These are phyloP conservation scores for Nymphalis urticae DNA, from an alignment of 2,888 invertebrate species.

Conservation along the genomic window DNA sequence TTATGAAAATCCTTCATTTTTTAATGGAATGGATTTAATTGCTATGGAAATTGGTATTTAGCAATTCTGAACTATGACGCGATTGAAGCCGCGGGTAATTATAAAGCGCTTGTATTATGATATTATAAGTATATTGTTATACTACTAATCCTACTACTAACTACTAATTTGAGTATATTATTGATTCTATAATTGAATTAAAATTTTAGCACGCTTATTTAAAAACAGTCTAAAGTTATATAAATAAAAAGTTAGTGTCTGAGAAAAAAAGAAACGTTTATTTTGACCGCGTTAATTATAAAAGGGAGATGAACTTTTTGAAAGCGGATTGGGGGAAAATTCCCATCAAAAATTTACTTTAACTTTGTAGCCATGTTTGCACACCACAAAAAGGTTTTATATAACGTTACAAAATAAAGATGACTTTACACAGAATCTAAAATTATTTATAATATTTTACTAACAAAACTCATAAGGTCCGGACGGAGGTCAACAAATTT, in stretches of 20 bases:
- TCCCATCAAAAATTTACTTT: constrained; percentile 11
- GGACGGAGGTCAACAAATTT: not conserved
- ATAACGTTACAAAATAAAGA: not conserved
- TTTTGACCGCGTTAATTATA: constrained; percentile 19
- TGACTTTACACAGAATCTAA: too few species aligned
- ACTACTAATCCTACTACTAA: too few species aligned
- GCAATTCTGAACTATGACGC: too few species aligned
- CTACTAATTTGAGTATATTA: too few species aligned
- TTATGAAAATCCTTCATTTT: too few species aligned
- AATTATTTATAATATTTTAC: too few species aligned
- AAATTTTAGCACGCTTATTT: not conserved
- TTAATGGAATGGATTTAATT: too few species aligned
- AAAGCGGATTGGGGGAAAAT: constrained; percentile 8
- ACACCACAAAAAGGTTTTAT: not conserved
- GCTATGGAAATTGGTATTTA: too few species aligned
- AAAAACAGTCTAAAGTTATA: constrained; percentile 12
- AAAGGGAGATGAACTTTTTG: constrained; percentile 14
- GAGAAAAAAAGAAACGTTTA: constrained; percentile 1
- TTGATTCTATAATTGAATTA: too few species aligned
- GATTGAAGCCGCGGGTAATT: too few species aligned
- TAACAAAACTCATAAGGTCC: not conserved
- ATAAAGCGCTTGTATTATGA: too few species aligned
- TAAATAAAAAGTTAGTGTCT: constrained; percentile 18
- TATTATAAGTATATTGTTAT: too few species aligned
- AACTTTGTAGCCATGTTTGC: not conserved